Percentiles rank a stretch among this genome's conserved stretches.
phyloP scores from a whole-genome alignment of 2,797 vertebrate genomes.

The Eospalax fontanierii region DNA sequence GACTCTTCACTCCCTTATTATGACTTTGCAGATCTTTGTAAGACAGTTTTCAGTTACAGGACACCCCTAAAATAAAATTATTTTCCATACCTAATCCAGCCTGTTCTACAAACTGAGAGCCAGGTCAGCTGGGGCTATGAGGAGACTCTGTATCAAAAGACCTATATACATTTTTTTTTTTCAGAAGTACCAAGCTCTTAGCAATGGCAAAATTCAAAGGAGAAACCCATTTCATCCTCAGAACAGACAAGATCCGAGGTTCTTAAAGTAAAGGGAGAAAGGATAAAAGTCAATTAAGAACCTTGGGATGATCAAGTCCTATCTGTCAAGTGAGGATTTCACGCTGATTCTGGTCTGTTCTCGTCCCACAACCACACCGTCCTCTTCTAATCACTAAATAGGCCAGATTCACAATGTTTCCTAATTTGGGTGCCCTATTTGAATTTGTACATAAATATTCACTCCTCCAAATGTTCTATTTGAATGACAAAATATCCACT shows the following conservation, averaged over 20 bases:
- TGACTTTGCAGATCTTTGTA: background rate
- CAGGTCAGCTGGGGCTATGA: too few relatives aligned
- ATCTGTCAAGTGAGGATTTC: slow-evolving; percentile 70
- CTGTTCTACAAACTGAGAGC: too few relatives aligned
- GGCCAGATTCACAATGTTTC: slow-evolving; percentile 80
- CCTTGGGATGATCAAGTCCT: slow-evolving; percentile 7
- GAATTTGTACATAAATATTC: slow-evolving; percentile 88
- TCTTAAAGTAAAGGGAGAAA: background rate
- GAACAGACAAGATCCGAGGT: background rate
- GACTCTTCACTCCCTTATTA: background rate
- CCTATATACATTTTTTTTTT: slow-evolving; percentile 25
- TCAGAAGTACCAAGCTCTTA: slow-evolving; percentile 1
- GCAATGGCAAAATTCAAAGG: background rate
- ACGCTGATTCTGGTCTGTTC: slow-evolving; percentile 81
- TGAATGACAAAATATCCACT: slow-evolving; percentile 74
- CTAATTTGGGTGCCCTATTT: slow-evolving; percentile 85
- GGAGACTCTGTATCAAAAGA: too few relatives aligned
- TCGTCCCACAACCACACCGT: slow-evolving; percentile 77
- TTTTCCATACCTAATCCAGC: background rate
- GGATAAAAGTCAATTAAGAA: background rate
- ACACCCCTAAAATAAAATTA: background rate
- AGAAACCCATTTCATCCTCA: slow-evolving; percentile 19
- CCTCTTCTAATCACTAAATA: slow-evolving; percentile 83
- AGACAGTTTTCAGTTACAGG: background rate
- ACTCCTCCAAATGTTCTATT: slow-evolving; percentile 82